phyloP scores from a whole-genome alignment of 2,888 invertebrate genomes.

The Volucella zonaria region DNA sequence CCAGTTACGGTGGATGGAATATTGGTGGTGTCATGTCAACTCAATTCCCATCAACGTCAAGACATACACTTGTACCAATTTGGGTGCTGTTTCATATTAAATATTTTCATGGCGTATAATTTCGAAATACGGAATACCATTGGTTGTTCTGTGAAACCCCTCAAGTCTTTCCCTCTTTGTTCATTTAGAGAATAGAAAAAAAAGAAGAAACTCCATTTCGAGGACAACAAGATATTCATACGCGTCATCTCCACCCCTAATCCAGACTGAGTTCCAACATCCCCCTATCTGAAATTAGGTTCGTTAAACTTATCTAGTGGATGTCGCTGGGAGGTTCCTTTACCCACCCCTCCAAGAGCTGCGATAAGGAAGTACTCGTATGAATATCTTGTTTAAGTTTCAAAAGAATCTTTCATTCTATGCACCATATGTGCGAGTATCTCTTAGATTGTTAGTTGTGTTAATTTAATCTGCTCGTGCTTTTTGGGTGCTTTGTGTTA shows the following conservation, averaged over 20 bases:
- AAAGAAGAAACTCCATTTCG: constrained; percentile 5
- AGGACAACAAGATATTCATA: constrained; percentile 5
- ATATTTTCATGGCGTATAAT: constrained; percentile 68
- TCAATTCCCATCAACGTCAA: constrained; percentile 64
- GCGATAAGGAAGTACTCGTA: not conserved
- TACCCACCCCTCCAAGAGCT: not conserved
- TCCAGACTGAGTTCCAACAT: not conserved
- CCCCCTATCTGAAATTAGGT: constrained; percentile 55
- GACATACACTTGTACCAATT: constrained; percentile 63
- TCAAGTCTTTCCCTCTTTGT: not conserved
- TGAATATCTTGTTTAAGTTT: constrained; percentile 24
- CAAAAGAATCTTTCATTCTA: constrained; percentile 44
- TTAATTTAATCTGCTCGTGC: constrained; percentile 58
- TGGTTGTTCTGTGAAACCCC: constrained; percentile 1
- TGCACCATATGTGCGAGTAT: not conserved
- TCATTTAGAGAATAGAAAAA: constrained; percentile 11
- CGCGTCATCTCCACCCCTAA: not conserved
- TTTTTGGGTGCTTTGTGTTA: constrained; percentile 48
- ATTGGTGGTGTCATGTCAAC: constrained; percentile 60
- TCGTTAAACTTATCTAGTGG: constrained; percentile 70
- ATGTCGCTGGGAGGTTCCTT: constrained; percentile 32
- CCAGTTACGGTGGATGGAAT: constrained; percentile 17
- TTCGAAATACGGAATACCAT: constrained; percentile 63
- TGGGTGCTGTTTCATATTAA: constrained; percentile 62
- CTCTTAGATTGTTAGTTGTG: constrained; percentile 58